Evolutionary conservation across 2,888 invertebrate species (phyloP), one percentile per base, ranked within the genome.

Genomic region (Mimachlamys varia): DNA sequence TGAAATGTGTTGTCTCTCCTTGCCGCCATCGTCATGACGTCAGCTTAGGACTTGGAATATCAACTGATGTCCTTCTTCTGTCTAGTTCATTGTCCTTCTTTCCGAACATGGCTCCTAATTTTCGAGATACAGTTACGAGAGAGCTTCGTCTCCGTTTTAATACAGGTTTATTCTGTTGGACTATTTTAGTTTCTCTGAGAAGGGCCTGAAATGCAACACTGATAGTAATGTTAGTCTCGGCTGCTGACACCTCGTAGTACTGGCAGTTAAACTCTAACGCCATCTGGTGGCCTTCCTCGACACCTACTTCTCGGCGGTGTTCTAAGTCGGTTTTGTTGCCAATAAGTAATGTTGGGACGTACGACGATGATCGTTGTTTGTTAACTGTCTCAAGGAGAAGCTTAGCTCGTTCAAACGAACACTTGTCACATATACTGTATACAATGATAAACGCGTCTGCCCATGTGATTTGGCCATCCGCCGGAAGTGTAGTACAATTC

Each of bases 361-460:
- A 98, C 89, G 98, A 98, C 33, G 98, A 98, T 92, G 98, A 89
- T 38, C 93, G 92, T 90, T 91, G 89, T 91, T 93, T 94, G 88
- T 90, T 92, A 10, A 95, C 90, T 3, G 91, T 88, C 17, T 94
- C 92, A 5, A 95, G 89, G 22, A 94, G 90, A n/a, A 88, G 88
- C 49, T 91, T 92, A 10, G 95, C 95, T 13, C 89, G 88, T 98
- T 94, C 98, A 96, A 98, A 98, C 94, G 98, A 98, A 90, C 97
- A 97, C 93, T 98, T 97, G 95, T 98, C 98, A 95, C 98, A 98
- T 88, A 98, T 98, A 88, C 98, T 98, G 97, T 98, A 98, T 89
- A 98, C 98, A 93, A 98, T 97, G 53, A 98, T 98, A 96, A 98
- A 98, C 0, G 98, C 98, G 95, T 98, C 98, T 50, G 98, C 98